Evolutionary conservation across 2,113 vertebrate genomes (phyloP), one percentile per base, ranked within the genome.

Genomic region (Acinonyx jubatus): DNA sequence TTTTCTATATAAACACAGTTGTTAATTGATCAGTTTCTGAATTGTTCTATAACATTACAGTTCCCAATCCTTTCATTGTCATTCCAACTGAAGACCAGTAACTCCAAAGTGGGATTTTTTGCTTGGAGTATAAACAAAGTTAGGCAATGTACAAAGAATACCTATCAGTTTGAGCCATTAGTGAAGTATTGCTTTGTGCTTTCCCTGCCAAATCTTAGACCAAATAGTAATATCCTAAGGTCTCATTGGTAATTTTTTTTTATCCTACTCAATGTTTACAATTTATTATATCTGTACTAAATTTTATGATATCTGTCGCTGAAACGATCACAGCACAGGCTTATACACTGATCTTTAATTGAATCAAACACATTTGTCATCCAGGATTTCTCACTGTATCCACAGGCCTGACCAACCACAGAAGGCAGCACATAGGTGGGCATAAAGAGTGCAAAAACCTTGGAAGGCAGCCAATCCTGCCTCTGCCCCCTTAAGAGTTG

Each of bases 121-220:
- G 10, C 55, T 85, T 88, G 9, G 9, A 16, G 8, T 38, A 85
- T 89, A 68, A 73, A 92, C 33, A 50, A 92, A 94, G 36, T 57
- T 71, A 82, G 16, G 10, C n/a, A 84, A 80, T 96, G n/a, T 18
- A 74, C 52, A 57, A 88, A 82, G 31, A 66, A 78, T 3, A 74
- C 13, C 19, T 19, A 21, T 36, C 50, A 48, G 38, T 33, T 89
- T 81, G 50, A 91, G 57, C 33, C 1, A 12, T 91, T 45, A 80
- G 19, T 38, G 15, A 74, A 92, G 68, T 91, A 71, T 10, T 88
- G 79, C 79, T 95, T 93, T 94, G 27, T 76, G 45, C 4, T 91
- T 94, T 91, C 50, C 76, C 48, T 88, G 50, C 13, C 88, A 96
- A 93, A 95, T 33, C 41, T 52, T 96, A 63, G 25, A 61, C 27